A percentile compares a stretch with the other conserved stretches of the same genome.
Evolutionary conservation across 2,888 invertebrate species (phyloP).

Genomic region (Euproctis similis): DNA sequence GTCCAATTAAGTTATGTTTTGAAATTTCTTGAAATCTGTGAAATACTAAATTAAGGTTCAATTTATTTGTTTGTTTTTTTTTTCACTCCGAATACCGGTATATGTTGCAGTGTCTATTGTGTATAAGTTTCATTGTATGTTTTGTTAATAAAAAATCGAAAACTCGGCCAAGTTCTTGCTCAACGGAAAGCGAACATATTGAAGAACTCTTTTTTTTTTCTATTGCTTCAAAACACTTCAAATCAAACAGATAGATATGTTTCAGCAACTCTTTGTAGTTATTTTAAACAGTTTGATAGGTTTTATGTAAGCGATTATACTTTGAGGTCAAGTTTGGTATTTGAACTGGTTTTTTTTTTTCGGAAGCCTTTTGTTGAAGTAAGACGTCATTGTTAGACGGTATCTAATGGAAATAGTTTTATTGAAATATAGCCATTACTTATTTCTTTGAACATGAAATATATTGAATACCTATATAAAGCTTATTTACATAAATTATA

Average conservation of each 20-base stretch:
- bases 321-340: slow-evolving; percentile 10
- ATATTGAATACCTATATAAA: no score
- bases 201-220: no score
- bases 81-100: slow-evolving; percentile 30
- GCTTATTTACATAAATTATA: no score
- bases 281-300: slow-evolving; percentile 7
- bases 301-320: slow-evolving; percentile 7
- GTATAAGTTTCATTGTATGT: slow-evolving; percentile 42
- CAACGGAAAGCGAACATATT: slow-evolving; percentile 51
- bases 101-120: slow-evolving; percentile 47
- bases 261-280: slow-evolving; percentile 21
- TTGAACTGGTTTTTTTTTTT: slow-evolving; percentile 3
- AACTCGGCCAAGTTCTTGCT: slow-evolving; percentile 48
- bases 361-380: no score
- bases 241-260: slow-evolving; percentile 34
- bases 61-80: no score
- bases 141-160: slow-evolving; percentile 46
- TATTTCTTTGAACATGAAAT: no score
- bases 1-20: slow-evolving; percentile 55
- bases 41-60: slow-evolving; percentile 65
- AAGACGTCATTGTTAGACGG: slow-evolving; percentile 1
- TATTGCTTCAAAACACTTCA: no score
- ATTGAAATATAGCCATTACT: no score
- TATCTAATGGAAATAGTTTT: no score
- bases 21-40: slow-evolving; percentile 63